A percentile compares a stretch with the other conserved stretches of the same genome.
Conservation (phyloP, 2,888 invertebrate species). For the Lasioglossum malachurum region DNA sequence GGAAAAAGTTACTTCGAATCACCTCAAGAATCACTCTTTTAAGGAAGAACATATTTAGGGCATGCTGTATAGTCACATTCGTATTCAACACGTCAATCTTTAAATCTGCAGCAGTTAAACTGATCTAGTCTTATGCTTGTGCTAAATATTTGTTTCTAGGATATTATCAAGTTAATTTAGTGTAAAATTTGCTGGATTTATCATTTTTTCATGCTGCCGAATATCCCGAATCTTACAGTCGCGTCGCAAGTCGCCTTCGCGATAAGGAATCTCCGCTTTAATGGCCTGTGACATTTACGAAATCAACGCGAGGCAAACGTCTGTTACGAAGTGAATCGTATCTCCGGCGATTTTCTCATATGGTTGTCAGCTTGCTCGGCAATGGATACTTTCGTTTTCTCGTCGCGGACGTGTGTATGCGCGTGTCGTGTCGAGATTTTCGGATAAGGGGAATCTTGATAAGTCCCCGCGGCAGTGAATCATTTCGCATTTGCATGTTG, state of each 20-base stretch:
- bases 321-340: slow-evolving; percentile 48
- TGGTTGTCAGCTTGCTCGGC: slow-evolving; percentile 48
- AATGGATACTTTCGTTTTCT: slow-evolving; percentile 53
- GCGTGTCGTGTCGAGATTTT: slow-evolving; percentile 47
- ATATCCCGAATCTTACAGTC: slow-evolving; percentile 23
- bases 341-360: slow-evolving; percentile 48
- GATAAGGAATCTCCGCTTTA: slow-evolving; percentile 50
- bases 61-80: too few relatives aligned
- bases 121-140: too few relatives aligned
- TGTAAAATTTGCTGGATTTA: background rate
- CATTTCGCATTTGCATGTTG: slow-evolving; percentile 27
- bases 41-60: too few relatives aligned
- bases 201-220: background rate
- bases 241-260: background rate
- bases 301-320: slow-evolving; percentile 36
- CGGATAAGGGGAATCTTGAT: slow-evolving; percentile 54
- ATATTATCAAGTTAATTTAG: too few relatives aligned
- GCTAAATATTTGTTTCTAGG: too few relatives aligned
- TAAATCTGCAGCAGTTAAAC: too few relatives aligned
- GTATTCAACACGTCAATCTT: too few relatives aligned
- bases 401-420: slow-evolving; percentile 18
- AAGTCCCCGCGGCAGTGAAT: slow-evolving; percentile 17
- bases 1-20: too few relatives aligned
- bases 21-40: too few relatives aligned
- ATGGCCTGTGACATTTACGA: slow-evolving; percentile 58